These are phyloP conservation scores for Eunapius fragilis DNA, from an alignment of 37 sponge, comb jelly and placozoan species.

Conservation along the genomic window DNA sequence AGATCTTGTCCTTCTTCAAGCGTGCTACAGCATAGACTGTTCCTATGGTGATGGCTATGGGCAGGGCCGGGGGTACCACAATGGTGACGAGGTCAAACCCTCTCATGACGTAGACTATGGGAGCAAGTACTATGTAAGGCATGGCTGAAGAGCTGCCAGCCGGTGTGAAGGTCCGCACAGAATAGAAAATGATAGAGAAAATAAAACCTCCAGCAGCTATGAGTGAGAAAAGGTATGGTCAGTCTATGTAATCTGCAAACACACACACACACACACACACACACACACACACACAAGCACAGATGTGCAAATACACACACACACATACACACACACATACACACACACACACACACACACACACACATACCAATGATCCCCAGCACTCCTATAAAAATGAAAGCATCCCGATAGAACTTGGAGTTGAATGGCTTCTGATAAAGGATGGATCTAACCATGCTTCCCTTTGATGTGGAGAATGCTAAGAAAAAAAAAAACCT, in stretches of 20 bases:
- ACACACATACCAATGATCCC: constrained; percentile 33
- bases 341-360: background rate
- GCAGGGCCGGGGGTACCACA: constrained; percentile 92
- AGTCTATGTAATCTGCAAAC: background rate
- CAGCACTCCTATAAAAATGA: constrained; percentile 48
- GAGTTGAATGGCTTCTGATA: constrained; percentile 65
- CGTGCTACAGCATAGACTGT: constrained; percentile 86
- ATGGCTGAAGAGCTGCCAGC: background rate
- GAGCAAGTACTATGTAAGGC: background rate
- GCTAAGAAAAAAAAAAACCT: background rate
- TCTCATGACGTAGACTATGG: constrained; percentile 1
- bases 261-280: background rate
- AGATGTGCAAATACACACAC: background rate
- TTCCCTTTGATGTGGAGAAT: constrained; percentile 55
- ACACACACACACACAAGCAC: background rate
- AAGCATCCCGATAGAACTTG: constrained; percentile 59
- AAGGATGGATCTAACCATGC: constrained; percentile 68
- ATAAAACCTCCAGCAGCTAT: background rate
- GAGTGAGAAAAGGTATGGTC: background rate
- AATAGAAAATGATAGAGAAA: background rate
- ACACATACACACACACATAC: background rate
- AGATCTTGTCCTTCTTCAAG: constrained; percentile 81
- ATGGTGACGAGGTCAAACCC: constrained; percentile 89
- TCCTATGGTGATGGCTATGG: constrained; percentile 93
- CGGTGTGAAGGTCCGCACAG: background rate